Conservation (phyloP, 2,888 invertebrate genomes). For the Odontocerum albicorne region DNA sequence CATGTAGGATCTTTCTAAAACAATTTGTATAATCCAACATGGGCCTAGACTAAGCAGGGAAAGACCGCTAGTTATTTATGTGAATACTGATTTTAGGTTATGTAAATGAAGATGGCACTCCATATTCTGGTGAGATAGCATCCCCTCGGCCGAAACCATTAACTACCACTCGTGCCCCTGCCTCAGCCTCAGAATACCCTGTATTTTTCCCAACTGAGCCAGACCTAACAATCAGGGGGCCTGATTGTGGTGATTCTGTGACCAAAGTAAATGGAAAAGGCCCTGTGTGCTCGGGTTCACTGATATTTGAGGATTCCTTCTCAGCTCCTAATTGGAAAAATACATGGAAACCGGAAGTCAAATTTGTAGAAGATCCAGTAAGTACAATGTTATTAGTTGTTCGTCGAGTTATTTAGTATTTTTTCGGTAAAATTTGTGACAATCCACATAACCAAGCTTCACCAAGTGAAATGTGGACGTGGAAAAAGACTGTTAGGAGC, state of each 20-base stretch:
- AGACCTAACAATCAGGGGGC: conserved; percentile 37
- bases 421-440: too few relatives aligned
- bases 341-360: conserved; percentile 60
- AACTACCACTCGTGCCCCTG: not conserved
- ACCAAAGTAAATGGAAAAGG: conserved; percentile 46
- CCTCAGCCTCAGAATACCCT: conserved; percentile 15
- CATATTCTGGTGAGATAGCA: conserved; percentile 4
- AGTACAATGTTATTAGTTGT: conserved; percentile 39
- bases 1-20: not conserved
- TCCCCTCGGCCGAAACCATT: not conserved
- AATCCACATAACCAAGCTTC: too few relatives aligned
- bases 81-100: conserved; percentile 47
- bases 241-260: conserved; percentile 40
- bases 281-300: conserved; percentile 57
- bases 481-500: too few relatives aligned
- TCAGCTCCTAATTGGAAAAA: conserved; percentile 39
- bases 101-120: conserved; percentile 30
- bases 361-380: conserved; percentile 64
- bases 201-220: conserved; percentile 32
- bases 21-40: not conserved
- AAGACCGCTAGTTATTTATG: too few relatives aligned
- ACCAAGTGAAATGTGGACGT: too few relatives aligned
- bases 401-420: not conserved
- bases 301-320: conserved; percentile 67
- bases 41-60: not conserved